These are phyloP conservation scores for Hydroisotoma schaefferi DNA, from an alignment of 2,888 invertebrate genomes.

Conservation along the genomic window DNA sequence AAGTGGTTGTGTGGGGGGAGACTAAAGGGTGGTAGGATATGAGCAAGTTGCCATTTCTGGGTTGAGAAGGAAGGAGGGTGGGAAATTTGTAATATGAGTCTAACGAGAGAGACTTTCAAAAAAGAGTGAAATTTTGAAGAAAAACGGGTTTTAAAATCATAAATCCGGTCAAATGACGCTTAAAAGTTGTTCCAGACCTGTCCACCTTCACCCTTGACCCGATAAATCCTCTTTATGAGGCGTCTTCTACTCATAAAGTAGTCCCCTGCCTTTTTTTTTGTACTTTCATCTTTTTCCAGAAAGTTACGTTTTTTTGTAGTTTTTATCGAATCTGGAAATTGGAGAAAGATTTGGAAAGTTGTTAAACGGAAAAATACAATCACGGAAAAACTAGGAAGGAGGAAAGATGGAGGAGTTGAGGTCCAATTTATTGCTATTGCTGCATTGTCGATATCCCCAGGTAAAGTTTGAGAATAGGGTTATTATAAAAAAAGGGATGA, in stretches of 20 bases:
- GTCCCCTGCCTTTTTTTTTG: background rate
- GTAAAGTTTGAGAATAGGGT: slow-evolving; percentile 21
- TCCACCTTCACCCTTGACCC: background rate
- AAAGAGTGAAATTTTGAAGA: slow-evolving; percentile 30
- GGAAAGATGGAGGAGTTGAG: slow-evolving; percentile 36
- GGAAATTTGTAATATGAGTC: slow-evolving; percentile 5
- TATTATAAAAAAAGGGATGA: too few relatives aligned
- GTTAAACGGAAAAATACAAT: background rate
- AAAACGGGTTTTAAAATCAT: slow-evolving; percentile 9
- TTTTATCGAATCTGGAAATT: background rate
- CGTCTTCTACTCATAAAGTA: background rate
- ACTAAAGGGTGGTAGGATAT: slow-evolving; percentile 7
- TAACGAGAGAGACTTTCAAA: slow-evolving; percentile 11
- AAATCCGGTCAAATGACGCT: background rate
- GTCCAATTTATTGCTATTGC: slow-evolving; percentile 39
- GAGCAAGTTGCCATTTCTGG: slow-evolving; percentile 7
- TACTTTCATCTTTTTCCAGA: background rate
- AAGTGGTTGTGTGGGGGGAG: background rate
- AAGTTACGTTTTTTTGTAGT: too few relatives aligned
- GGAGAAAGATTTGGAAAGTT: background rate
- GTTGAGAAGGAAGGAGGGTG: slow-evolving; percentile 5
- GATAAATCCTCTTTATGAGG: background rate
- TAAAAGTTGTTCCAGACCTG: background rate
- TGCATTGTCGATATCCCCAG: slow-evolving; percentile 42
- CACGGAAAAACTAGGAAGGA: background rate